Evolutionary conservation across 2,113 vertebrate species (phyloP).

Genomic region (Rhinoptilus africanus): DNA sequence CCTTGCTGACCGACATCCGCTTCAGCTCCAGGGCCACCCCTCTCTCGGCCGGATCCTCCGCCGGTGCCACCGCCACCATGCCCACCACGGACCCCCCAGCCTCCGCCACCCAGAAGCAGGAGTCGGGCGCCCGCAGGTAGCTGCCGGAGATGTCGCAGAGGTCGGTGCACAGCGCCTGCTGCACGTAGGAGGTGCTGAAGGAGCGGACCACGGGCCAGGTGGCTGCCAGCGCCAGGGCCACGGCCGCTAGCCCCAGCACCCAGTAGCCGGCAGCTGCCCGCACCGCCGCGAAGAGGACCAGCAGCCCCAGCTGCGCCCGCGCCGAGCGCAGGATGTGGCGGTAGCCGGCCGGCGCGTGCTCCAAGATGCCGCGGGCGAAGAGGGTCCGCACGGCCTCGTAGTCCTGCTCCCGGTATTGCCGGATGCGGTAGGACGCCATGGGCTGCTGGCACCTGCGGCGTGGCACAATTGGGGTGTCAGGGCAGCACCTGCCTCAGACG

Average conservation of each 20-base stretch:
- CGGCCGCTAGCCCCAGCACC: neutral
- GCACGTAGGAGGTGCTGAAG: neutral
- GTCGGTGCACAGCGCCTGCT: neutral
- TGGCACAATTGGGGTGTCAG: fast-evolving
- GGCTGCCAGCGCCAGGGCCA: neutral
- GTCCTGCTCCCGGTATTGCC: slow-evolving; percentile 52
- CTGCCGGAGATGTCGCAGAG: neutral
- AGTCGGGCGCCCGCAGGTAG: neutral
- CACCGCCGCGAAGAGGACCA: neutral
- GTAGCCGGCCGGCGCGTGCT: neutral
- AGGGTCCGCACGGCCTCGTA: neutral
- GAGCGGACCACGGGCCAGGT: neutral
- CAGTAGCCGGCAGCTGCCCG: neutral
- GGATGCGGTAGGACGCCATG: slow-evolving; percentile 49
- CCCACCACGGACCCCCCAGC: neutral
- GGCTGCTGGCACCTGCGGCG: neutral
- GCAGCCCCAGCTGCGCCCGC: neutral
- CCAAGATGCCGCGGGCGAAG: slow-evolving; percentile 7
- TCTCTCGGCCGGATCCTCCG: fast-evolving
- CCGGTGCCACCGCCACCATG: neutral
- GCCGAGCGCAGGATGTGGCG: neutral
- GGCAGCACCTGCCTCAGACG: fast-evolving
- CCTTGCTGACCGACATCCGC: slow-evolving; percentile 46
- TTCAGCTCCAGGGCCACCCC: slow-evolving; percentile 22
- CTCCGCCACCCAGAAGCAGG: slow-evolving; percentile 59